Base-by-base conservation (phyloP, 2,888 invertebrate genomes). In the Pharmacophagus antenor region DNA sequence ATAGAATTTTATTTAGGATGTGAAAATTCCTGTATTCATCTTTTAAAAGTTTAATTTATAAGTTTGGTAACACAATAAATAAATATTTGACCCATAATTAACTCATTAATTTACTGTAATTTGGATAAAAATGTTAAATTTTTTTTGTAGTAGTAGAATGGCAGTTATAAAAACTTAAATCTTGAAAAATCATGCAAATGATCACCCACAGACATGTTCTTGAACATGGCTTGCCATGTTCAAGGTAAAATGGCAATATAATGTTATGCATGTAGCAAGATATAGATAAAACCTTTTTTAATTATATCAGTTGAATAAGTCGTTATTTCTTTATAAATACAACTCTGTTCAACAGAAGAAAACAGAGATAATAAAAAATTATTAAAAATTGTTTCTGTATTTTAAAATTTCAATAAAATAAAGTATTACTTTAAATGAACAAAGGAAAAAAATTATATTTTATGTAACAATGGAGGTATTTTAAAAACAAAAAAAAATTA, bases 401-500 rank as follows among this genome's bases (percentile, higher is more conserved):
- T 37, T 37, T 5, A 37, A 37, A n/a, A 37, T 37, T 1, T 8
- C 5, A 37, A n/a, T 37, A 37, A 37, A 37, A n/a, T 4, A n/a
- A 8, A n/a, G 5, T 37, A 5, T 4, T 1, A 5, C 3, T 27
- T 8, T 10, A 3, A 42, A 17, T 17, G 42, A 44, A 44, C 42
- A 44, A 44, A 44, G 42, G 10, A 20, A 18, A 18, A 18, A n/a
- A n/a, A 18, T 10, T 2, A 44, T 2, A 10, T 18, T 18, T 44
- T 44, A 17, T 8, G 18, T 8, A 18, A 18, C n/a, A 44, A 44
- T 18, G 10, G 18, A 44, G 20, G 37, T 37, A 20, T 47, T 22
- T 2, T n/a, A n/a, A 44, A 25, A 42, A 57, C 42, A 23, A 27
- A 53, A 55, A 44, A 18, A 50, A 44, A 51, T 25, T 18, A 64